Conservation (phyloP, 2,888 invertebrate genomes). For the Callimorpha dominula region DNA sequence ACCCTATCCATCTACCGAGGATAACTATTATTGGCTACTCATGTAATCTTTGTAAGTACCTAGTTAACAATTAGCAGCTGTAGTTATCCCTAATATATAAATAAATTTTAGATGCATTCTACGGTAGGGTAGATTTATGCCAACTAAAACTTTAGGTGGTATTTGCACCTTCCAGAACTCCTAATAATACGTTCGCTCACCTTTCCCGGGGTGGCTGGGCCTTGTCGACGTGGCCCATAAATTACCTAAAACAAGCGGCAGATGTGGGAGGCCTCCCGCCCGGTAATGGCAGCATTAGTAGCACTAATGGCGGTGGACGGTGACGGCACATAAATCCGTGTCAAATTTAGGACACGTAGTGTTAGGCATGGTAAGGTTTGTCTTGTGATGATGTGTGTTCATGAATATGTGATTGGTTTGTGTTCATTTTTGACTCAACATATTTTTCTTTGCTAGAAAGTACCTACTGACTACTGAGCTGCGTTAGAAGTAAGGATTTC, state of each 20-base stretch:
- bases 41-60: too few relatives aligned
- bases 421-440: not conserved
- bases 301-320: slow-evolving; percentile 82
- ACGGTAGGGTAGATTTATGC: not conserved
- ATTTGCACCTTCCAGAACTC: slow-evolving; percentile 52
- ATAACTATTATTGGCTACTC: too few relatives aligned
- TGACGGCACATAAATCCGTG: slow-evolving; percentile 85
- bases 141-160: not conserved
- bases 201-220: slow-evolving; percentile 68
- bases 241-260: slow-evolving; percentile 86
- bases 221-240: slow-evolving; percentile 78
- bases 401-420: slow-evolving; percentile 6
- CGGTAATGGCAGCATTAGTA: slow-evolving; percentile 85
- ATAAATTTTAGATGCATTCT: not conserved
- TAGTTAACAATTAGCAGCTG: too few relatives aligned
- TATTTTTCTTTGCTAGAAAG: too few relatives aligned
- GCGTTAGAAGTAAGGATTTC: too few relatives aligned
- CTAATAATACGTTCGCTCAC: slow-evolving; percentile 55
- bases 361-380: slow-evolving; percentile 44
- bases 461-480: too few relatives aligned
- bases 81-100: too few relatives aligned
- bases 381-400: slow-evolving; percentile 30
- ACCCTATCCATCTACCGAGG: too few relatives aligned
- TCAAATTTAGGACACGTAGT: slow-evolving; percentile 77
- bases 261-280: slow-evolving; percentile 71